Evolutionary conservation across 2,113 vertebrate genomes (phyloP).

Genomic region (Nothocercus julius): DNA sequence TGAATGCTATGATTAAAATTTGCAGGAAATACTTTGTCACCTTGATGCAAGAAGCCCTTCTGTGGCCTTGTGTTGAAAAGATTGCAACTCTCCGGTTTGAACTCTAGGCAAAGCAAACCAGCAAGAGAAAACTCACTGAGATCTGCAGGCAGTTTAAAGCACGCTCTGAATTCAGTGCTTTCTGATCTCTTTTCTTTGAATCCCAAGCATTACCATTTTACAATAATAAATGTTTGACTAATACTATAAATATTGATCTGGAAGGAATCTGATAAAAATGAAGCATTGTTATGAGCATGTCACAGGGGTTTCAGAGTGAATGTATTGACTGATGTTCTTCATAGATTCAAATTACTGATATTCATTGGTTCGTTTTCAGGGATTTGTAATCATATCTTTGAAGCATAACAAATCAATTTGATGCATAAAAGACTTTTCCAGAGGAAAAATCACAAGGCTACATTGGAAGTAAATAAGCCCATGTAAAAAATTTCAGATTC

Average conservation of each 20-base stretch:
- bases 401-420: constrained; percentile 61
- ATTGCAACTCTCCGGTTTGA: not conserved
- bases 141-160: not conserved
- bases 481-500: not conserved
- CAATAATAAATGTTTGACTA: constrained; percentile 62
- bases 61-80: not conserved
- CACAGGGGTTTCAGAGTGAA: constrained; percentile 50
- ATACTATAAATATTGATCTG: constrained; percentile 76
- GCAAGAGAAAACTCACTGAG: not conserved
- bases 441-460: not conserved
- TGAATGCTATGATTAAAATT: not conserved
- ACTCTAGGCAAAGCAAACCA: not conserved
- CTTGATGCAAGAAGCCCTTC: not conserved
- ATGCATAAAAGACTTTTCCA: constrained; percentile 25
- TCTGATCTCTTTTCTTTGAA: not conserved
- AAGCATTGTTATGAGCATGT: constrained; percentile 57
- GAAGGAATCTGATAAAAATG: constrained; percentile 68
- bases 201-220: not conserved
- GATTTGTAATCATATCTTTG: constrained; percentile 61
- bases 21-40: not conserved
- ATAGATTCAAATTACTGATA: constrained; percentile 76
- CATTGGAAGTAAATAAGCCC: not conserved
- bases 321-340: constrained; percentile 75
- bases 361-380: constrained; percentile 65
- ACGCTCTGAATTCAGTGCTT: not conserved